These are phyloP conservation scores for Leptogaster cylindrica DNA, from an alignment of 2,888 invertebrate species.

Conservation along the genomic window DNA sequence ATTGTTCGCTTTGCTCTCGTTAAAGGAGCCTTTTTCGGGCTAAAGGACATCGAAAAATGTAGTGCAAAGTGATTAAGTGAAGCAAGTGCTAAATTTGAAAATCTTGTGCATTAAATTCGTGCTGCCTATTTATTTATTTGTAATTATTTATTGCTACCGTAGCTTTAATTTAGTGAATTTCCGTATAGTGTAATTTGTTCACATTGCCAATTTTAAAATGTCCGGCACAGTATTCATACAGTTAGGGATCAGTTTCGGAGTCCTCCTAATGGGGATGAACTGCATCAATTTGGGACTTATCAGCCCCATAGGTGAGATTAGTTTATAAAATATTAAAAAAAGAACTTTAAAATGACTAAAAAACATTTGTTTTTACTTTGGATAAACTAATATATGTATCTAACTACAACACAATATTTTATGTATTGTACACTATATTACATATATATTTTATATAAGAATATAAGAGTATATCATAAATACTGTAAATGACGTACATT, in stretches of 20 bases:
- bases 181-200: too few relatives aligned
- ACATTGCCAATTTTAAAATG: too few relatives aligned
- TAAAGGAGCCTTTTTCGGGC: not conserved
- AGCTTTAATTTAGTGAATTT: constrained; percentile 23
- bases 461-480: too few relatives aligned
- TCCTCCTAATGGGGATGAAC: constrained; percentile 41
- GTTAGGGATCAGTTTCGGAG: constrained; percentile 37
- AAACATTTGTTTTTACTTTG: too few relatives aligned
- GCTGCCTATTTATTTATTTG: constrained; percentile 20
- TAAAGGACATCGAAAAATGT: constrained; percentile 14
- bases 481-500: too few relatives aligned
- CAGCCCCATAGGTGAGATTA: constrained; percentile 49
- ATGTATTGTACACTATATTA: too few relatives aligned
- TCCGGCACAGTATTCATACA: too few relatives aligned
- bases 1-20: not conserved
- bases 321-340: too few relatives aligned
- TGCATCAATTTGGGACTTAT: constrained; percentile 48
- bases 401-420: too few relatives aligned
- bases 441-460: too few relatives aligned
- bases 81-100: not conserved
- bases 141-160: constrained; percentile 28
- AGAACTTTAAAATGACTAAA: too few relatives aligned
- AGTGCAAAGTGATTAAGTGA: constrained; percentile 7
- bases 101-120: constrained; percentile 8
- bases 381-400: too few relatives aligned